A percentile compares a stretch with the other conserved stretches of the same genome.
These are phyloP conservation scores for Plecturocebus donacophilus DNA, from an alignment of 2,113 vertebrate species.

Conservation along the genomic window DNA sequence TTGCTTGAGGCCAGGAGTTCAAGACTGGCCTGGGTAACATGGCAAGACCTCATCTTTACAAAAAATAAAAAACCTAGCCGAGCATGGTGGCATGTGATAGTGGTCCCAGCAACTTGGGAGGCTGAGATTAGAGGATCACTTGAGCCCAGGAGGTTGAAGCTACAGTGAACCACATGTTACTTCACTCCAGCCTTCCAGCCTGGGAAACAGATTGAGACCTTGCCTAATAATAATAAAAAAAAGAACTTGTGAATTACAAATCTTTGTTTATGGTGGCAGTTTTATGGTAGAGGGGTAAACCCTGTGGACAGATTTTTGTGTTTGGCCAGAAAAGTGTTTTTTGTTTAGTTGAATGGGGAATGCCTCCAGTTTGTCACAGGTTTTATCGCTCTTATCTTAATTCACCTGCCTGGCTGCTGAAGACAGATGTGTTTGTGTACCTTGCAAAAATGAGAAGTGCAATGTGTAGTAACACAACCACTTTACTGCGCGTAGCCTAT, in stretches of 20 bases:
- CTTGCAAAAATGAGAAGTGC: background rate
- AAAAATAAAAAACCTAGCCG: background rate
- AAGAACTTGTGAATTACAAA: background rate
- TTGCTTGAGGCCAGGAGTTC: background rate
- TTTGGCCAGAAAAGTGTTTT: background rate
- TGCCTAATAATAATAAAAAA: background rate
- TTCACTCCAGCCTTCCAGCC: background rate
- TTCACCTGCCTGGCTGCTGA: background rate
- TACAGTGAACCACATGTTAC: background rate
- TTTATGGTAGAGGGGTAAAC: background rate
- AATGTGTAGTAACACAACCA: background rate
- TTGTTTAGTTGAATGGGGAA: background rate
- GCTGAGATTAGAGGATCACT: background rate
- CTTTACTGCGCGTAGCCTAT: background rate
- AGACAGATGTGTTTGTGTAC: background rate
- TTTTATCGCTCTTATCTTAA: background rate
- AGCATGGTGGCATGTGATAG: background rate
- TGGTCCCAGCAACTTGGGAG: background rate
- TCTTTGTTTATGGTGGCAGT: background rate
- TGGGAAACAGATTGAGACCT: background rate
- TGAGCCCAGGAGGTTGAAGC: background rate
- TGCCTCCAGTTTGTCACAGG: background rate
- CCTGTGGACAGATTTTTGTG: background rate
- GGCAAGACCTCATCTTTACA: background rate
- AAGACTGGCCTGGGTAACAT: background rate